Evolutionary conservation across 2,113 vertebrate genomes (phyloP).

Genomic region (Tragelaphus scriptus): DNA sequence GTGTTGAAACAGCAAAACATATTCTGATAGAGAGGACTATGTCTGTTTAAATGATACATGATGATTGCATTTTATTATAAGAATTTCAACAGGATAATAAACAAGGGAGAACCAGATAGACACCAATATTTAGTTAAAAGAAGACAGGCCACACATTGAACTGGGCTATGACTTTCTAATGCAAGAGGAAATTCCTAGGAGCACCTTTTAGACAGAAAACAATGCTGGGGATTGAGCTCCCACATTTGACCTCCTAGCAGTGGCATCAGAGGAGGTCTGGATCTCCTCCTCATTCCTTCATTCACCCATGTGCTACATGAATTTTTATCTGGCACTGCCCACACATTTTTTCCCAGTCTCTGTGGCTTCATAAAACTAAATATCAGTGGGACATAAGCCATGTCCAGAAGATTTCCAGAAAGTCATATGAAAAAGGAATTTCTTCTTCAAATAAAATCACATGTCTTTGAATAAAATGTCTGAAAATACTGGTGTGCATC

Average conservation of each 20-base stretch:
- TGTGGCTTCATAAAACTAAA: neutral
- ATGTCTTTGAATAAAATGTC: neutral
- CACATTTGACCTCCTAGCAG: neutral
- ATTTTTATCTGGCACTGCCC: neutral
- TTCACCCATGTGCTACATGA: neutral
- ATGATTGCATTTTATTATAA: neutral
- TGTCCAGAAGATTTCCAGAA: neutral
- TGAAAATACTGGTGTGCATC: neutral
- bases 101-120: neutral
- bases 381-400: neutral
- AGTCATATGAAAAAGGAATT: neutral
- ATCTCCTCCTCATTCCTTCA: neutral
- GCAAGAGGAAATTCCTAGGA: neutral
- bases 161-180: neutral
- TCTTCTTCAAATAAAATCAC: neutral
- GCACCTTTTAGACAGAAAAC: neutral
- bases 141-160: neutral
- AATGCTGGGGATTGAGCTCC: neutral
- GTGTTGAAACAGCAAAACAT: neutral
- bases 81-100: neutral
- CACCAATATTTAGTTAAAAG: neutral
- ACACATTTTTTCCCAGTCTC: neutral
- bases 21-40: neutral
- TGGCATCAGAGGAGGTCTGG: neutral
- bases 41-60: neutral